Evolutionary conservation across 2,797 vertebrate species (phyloP), one percentile per base, ranked within the genome.

Genomic region (Tapera naevia): DNA sequence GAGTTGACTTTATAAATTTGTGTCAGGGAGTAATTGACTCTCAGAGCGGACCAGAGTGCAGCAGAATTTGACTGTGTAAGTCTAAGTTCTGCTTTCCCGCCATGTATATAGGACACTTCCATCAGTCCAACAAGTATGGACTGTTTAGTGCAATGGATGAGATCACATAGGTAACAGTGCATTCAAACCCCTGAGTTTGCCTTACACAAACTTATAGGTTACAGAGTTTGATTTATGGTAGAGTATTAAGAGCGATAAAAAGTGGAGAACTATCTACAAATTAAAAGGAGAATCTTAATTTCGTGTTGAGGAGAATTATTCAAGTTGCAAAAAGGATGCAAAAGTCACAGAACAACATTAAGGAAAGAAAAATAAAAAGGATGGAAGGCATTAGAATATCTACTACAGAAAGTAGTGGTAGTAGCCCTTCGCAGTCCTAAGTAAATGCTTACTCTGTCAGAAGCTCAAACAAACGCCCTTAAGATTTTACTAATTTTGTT

Each of bases 201-300:
- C 45, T 73, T 84, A 54, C 50, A 78, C 51, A 81, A 91, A 80
- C 28, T 80, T 88, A 81, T 27, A 67, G 74, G 93, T 88, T 93
- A 41, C 30, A 45, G 41, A 54, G 33, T 80, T 78, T 94, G 89
- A 96, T 95, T 95, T 92, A 96, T 89, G 65, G 53, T 15, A 69
- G 48, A 48, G 35, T 51, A 75, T 65, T 78, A 89, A 70, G 24
- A 81, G 25, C 1, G 11, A 69, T 54, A 69, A 82, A 69, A 66
- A 50, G 17, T 43, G 33, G 50, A 82, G 33, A 66, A 35, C 41
- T 78, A 72, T 56, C 37, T 75, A 56, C 69, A 86, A 11, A 75
- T 88, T 66, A 39, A 69, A 83, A 79, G 54, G 17, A 57, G 3
- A 5, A 78, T 87, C 35, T 91, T 82, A 2, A 43, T 82, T 95